phyloP scores from a whole-genome alignment of 2,797 vertebrate species.

The Tarsius wallacei region DNA sequence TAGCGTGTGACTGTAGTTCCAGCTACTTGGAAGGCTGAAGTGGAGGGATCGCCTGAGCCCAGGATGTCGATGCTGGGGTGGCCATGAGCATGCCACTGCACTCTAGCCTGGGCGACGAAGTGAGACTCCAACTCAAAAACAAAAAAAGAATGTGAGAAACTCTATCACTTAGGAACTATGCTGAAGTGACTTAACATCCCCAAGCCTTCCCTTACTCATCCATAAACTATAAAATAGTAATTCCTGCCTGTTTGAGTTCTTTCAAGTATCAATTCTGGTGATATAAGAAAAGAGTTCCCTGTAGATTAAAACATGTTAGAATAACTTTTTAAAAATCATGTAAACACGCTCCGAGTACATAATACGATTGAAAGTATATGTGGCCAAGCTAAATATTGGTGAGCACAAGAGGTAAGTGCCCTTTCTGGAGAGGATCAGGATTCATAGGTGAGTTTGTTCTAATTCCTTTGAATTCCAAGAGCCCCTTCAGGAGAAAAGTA shows the following conservation, averaged over 20 bases:
- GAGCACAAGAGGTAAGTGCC: not conserved
- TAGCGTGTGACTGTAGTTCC: too few species aligned
- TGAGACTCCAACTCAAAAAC: too few species aligned
- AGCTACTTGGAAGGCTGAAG: too few species aligned
- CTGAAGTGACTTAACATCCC: not conserved
- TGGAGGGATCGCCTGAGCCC: too few species aligned
- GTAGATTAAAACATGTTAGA: not conserved
- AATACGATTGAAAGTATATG: not conserved
- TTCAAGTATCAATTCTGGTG: not conserved
- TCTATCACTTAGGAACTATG: not conserved
- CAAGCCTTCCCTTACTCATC: not conserved
- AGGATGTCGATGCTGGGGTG: too few species aligned
- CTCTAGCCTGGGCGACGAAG: too few species aligned
- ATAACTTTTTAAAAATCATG: not conserved
- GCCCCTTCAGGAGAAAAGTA: not conserved
- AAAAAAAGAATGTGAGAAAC: not conserved
- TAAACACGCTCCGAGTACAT: not conserved
- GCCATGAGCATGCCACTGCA: too few species aligned
- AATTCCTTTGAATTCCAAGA: not conserved
- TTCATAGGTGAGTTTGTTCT: not conserved
- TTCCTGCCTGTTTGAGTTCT: not conserved
- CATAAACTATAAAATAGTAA: conserved; percentile 7
- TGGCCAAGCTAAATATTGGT: not conserved
- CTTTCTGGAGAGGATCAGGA: not conserved
- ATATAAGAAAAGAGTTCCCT: not conserved